Base-by-base conservation (phyloP, 2,888 invertebrate species). In the Rapana venosa region DNA sequence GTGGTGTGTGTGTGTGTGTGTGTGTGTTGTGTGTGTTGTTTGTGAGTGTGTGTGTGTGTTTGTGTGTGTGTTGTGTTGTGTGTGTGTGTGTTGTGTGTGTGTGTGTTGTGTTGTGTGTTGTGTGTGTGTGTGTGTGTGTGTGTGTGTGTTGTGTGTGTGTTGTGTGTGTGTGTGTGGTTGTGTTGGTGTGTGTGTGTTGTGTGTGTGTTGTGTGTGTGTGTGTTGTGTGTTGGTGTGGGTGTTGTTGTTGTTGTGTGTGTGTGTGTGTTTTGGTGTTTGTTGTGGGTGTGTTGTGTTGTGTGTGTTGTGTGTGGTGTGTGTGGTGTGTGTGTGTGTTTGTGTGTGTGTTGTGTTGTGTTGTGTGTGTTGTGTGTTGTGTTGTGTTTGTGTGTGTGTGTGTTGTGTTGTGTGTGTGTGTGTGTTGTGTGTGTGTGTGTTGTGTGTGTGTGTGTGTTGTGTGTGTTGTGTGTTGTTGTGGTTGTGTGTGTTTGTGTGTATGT, bases 311-410 rank as follows among this genome's bases (percentile, higher is more conserved):
- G 15, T 70, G 22, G n/a, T 74, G 11, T n/a, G 22, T n/a, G 74
- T n/a, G 2, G 22, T n/a, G n/a, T 74, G 74, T 74, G n/a, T 74
- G 22, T 66, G 90, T 91, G 0, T n/a, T n/a, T 87, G 83, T 22
- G 47, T 47, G 47, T 47, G 47, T 47, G 8, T 2, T 47, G 47
- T 47, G 47, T 47, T 5, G 47, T 47, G 47, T 47, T 5, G 47
- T 47, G 47, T 47, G 47, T 47, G 66, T n/a, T 66, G 66, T 66
- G 66, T 66, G 13, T 2, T 66, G 66, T 66, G 66, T 66, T 6
- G 66, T 66, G 66, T 66, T 4, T 66, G 66, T 66, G 66, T 66
- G 66, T 66, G 20, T 66, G 66, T 66, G 66, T 66, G 66, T 66
- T 66, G 66, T 13, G 66, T n/a, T 66, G 66, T 66, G 66, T 66